Evolutionary conservation across 2,888 invertebrate species (phyloP).

Genomic region (Glyphotaelius pellucidus): DNA sequence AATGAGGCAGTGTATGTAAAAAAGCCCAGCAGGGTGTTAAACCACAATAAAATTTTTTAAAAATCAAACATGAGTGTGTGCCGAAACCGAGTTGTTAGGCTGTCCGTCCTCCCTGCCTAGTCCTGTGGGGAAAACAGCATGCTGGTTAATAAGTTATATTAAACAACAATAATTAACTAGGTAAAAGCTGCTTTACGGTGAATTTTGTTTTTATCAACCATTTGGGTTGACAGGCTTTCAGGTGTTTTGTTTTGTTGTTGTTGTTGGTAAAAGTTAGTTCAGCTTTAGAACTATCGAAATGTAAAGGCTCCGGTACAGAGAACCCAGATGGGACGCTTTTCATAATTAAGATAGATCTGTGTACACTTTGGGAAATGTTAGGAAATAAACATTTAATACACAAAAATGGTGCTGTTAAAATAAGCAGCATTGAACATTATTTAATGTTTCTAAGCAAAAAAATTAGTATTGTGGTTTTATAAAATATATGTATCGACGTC

Average conservation of each 20-base stretch:
- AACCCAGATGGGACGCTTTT: neutral
- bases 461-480: too few relatives aligned
- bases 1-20: too few relatives aligned
- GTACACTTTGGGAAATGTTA: neutral
- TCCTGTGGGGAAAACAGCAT: too few relatives aligned
- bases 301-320: neutral
- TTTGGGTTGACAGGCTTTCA: neutral
- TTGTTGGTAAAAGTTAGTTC: neutral
- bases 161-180: neutral
- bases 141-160: too few relatives aligned
- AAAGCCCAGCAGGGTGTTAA: too few relatives aligned
- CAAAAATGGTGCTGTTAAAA: neutral
- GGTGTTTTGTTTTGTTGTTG: neutral
- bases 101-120: too few relatives aligned
- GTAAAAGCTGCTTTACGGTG: neutral
- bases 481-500: too few relatives aligned
- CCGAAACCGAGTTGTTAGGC: too few relatives aligned
- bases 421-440: neutral
- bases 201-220: neutral
- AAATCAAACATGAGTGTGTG: too few relatives aligned
- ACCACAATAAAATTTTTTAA: too few relatives aligned
- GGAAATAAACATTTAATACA: neutral
- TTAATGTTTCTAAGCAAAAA: too few relatives aligned
- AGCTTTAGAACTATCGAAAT: neutral
- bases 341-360: neutral